phyloP scores from a whole-genome alignment of 1,140 invertebrate species.

The Heliconius hewitsoni region DNA sequence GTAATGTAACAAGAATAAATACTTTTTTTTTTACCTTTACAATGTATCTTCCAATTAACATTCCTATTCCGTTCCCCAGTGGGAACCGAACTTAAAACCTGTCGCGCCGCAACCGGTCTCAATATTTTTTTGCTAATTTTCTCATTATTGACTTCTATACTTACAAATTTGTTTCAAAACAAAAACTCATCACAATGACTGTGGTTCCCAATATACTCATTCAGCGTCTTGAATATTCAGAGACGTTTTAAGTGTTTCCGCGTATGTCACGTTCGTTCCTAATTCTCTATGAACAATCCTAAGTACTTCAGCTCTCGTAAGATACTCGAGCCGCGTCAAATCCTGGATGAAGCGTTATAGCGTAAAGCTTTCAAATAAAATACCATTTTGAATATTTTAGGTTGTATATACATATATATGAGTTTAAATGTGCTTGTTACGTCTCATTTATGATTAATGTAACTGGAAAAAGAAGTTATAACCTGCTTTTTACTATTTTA shows the following conservation, averaged over 20 bases:
- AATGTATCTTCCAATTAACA: too few relatives aligned
- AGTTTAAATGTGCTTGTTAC: not conserved
- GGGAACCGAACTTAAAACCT: too few relatives aligned
- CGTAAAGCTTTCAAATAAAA: not conserved
- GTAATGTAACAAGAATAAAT: too few relatives aligned
- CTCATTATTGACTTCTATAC: too few relatives aligned
- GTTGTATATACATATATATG: not conserved
- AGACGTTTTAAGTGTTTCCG: not conserved
- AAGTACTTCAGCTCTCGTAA: not conserved
- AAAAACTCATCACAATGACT: not conserved
- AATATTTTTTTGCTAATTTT: too few relatives aligned
- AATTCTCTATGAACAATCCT: slow-evolving; percentile 13
- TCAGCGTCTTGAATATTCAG: not conserved
- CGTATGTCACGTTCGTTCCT: slow-evolving; percentile 9
- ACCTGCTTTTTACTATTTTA: too few relatives aligned
- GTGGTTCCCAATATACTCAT: not conserved
- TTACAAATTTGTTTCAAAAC: too few relatives aligned
- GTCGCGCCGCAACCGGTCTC: too few relatives aligned
- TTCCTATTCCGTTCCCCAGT: too few relatives aligned
- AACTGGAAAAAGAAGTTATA: too few relatives aligned
- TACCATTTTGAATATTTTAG: not conserved
- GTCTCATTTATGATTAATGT: too few relatives aligned
- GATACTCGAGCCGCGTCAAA: not conserved
- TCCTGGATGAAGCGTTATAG: not conserved
- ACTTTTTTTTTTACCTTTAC: too few relatives aligned